phyloP scores from a whole-genome alignment of 1,140 invertebrate species.

The Tenebrio molitor region DNA sequence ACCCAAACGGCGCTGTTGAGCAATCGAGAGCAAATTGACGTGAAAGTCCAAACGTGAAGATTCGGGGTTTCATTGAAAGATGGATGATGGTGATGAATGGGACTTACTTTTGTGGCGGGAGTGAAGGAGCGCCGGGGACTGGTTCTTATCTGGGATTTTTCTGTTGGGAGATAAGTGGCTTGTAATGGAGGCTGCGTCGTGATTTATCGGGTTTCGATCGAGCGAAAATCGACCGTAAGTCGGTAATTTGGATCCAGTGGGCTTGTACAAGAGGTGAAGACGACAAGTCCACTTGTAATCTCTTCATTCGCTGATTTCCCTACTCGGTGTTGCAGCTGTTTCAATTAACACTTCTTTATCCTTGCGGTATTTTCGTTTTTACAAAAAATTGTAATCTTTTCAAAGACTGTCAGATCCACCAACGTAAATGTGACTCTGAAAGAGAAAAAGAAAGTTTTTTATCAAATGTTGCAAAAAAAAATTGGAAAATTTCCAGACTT shows the following conservation, averaged over 20 bases:
- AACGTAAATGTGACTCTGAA: too few relatives aligned
- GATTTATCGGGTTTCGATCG: neutral
- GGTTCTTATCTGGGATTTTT: neutral
- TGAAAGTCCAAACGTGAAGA: slow-evolving; percentile 41
- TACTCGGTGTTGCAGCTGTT: too few relatives aligned
- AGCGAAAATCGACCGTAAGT: neutral
- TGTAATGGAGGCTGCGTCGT: neutral
- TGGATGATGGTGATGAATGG: slow-evolving; percentile 26
- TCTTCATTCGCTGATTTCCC: too few relatives aligned
- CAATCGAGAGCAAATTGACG: slow-evolving; percentile 22
- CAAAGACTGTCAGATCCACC: too few relatives aligned
- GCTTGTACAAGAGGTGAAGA: neutral
- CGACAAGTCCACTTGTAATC: too few relatives aligned
- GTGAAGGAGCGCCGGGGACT: neutral
- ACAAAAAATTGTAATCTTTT: too few relatives aligned
- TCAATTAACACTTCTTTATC: too few relatives aligned
- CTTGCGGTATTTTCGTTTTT: too few relatives aligned
- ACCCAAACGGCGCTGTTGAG: neutral
- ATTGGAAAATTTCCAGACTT: too few relatives aligned
- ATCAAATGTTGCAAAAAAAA: too few relatives aligned
- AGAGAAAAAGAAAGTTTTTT: too few relatives aligned
- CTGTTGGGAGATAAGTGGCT: neutral
- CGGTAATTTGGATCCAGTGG: neutral
- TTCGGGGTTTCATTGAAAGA: slow-evolving; percentile 35
- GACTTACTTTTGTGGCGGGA: slow-evolving; percentile 17